Percentiles rank a stretch among this genome's conserved stretches.
phyloP scores from a whole-genome alignment of 2,113 vertebrate genomes.

The Parus major region DNA sequence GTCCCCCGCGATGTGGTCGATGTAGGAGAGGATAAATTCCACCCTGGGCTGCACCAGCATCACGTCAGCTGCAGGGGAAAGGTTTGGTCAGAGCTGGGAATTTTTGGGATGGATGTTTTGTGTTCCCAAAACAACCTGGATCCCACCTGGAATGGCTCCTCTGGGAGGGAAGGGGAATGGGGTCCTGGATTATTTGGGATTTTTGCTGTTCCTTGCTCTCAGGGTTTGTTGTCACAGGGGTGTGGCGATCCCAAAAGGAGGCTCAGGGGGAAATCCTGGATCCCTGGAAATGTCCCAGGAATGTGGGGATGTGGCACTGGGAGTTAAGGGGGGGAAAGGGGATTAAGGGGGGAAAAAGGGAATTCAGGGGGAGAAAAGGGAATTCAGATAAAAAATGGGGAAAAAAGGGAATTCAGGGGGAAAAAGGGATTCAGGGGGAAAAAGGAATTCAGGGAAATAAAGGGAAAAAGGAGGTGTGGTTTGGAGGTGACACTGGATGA shows the following conservation, averaged over 20 bases:
- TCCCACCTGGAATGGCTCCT: accelerated
- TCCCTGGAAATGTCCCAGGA: background rate
- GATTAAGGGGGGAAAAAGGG: background rate
- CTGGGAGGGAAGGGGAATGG: background rate
- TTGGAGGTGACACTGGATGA: background rate
- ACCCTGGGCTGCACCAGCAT: slow-evolving; percentile 97
- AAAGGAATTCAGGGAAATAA: too few relatives aligned
- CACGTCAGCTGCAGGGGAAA: slow-evolving; percentile 85
- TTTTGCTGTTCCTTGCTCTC: accelerated
- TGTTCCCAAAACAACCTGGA: accelerated
- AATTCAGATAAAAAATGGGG: background rate
- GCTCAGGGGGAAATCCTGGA: background rate
- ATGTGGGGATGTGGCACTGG: background rate
- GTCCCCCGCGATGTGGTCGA: slow-evolving; percentile 95
- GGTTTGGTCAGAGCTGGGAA: background rate
- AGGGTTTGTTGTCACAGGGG: background rate
- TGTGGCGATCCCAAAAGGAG: accelerated
- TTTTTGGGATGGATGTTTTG: accelerated
- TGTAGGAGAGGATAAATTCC: slow-evolving; percentile 98
- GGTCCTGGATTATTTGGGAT: accelerated
- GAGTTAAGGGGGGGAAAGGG: background rate
- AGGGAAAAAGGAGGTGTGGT: too few relatives aligned
- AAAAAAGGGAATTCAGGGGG: too few relatives aligned
- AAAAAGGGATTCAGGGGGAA: too few relatives aligned
- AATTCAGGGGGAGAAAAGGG: background rate